Percentiles rank a stretch among this genome's conserved stretches.
These are phyloP conservation scores for Cryptocheilus praepositus DNA, from an alignment of 2,888 invertebrate species.

Conservation along the genomic window DNA sequence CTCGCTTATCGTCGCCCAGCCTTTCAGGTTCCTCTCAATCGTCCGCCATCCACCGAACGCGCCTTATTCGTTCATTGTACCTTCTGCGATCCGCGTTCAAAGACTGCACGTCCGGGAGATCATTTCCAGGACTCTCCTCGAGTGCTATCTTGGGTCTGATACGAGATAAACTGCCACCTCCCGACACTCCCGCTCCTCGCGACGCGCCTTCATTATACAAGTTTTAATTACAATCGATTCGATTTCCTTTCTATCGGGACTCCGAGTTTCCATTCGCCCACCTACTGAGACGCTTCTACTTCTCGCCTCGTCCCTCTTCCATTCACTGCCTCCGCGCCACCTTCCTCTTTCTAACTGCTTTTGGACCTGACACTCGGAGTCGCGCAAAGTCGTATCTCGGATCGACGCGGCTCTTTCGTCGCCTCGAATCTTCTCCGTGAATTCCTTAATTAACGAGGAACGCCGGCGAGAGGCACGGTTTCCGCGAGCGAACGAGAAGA, in stretches of 20 bases:
- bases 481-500: background rate
- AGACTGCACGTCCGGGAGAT: no score
- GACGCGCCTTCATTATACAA: constrained; percentile 47
- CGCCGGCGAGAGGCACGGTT: background rate
- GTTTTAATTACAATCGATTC: constrained; percentile 59
- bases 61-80: no score
- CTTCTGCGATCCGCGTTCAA: no score
- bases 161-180: no score
- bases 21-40: no score
- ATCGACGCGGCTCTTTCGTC: constrained; percentile 7
- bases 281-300: constrained; percentile 26
- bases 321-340: background rate
- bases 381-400: background rate
- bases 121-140: no score
- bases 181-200: background rate
- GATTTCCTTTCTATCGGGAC: constrained; percentile 47
- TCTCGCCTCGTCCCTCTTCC: background rate
- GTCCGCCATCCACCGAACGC: no score
- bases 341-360: background rate
- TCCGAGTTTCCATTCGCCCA: constrained; percentile 23
- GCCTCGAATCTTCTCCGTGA: constrained; percentile 4
- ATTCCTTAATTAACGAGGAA: constrained; percentile 7
- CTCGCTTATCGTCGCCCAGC: no score
- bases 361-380: no score
- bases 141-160: no score